These are phyloP conservation scores for Elgaria multicarinata DNA, from an alignment of 2,113 vertebrate species.

Conservation along the genomic window DNA sequence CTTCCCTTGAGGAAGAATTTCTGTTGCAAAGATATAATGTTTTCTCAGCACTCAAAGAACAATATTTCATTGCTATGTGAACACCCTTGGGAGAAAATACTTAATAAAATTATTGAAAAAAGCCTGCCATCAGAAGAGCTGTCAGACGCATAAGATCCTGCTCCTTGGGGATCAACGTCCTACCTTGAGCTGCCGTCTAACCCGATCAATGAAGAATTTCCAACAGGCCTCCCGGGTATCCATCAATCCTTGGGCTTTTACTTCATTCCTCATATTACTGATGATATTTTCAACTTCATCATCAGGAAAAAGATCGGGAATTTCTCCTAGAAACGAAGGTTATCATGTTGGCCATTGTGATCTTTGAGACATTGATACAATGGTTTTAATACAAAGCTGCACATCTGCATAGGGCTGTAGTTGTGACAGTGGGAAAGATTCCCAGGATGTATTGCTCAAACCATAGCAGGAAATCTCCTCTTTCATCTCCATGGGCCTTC, in stretches of 20 bases:
- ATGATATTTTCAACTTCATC: conserved; percentile 93
- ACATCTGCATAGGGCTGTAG: background rate
- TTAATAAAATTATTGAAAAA: background rate
- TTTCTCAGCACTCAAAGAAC: background rate
- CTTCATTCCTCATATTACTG: conserved; percentile 85
- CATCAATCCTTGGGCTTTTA: conserved; percentile 83
- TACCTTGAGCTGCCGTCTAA: conserved; percentile 92
- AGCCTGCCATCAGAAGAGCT: background rate
- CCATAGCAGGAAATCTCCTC: background rate
- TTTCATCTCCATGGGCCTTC: background rate
- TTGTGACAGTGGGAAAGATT: background rate
- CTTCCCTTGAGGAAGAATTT: too few relatives aligned
- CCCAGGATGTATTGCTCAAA: too few relatives aligned
- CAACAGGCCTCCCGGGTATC: conserved; percentile 93
- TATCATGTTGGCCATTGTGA: background rate
- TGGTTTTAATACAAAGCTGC: too few relatives aligned
- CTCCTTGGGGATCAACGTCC: background rate
- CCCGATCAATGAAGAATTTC: conserved; percentile 93
- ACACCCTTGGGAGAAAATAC: background rate
- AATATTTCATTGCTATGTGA: background rate
- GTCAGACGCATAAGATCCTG: background rate
- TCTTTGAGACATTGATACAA: background rate
- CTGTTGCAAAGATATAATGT: background rate
- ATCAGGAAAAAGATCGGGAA: conserved; percentile 91
- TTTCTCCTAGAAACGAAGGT: conserved; percentile 84